These are phyloP conservation scores for Platycheirus albimanus DNA, from an alignment of 2,888 invertebrate species.

Conservation along the genomic window DNA sequence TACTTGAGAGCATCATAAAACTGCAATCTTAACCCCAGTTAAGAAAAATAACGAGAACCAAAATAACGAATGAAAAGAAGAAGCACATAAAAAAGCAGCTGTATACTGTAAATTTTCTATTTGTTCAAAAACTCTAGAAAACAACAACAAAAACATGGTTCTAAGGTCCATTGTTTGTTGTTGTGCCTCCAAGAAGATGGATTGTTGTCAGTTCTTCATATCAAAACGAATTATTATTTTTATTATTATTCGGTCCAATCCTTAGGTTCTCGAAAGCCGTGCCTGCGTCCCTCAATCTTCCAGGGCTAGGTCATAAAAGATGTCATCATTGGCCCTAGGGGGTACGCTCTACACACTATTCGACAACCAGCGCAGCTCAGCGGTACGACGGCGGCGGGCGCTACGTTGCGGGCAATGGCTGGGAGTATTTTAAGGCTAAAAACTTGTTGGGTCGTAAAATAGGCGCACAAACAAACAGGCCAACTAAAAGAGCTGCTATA, in stretches of 20 bases:
- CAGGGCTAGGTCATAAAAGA: constrained; percentile 68
- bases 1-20: constrained; percentile 54
- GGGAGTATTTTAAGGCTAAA: constrained; percentile 10
- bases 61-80: constrained; percentile 25
- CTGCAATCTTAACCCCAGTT: constrained; percentile 50
- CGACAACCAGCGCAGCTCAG: neutral
- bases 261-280: constrained; percentile 12
- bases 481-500: constrained; percentile 6
- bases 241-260: constrained; percentile 33
- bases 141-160: constrained; percentile 16
- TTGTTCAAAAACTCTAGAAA: constrained; percentile 33
- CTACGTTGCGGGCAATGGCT: neutral
- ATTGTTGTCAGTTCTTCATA: constrained; percentile 71
- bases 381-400: too few species aligned
- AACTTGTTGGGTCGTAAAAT: constrained; percentile 29
- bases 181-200: constrained; percentile 53
- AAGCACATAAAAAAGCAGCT: constrained; percentile 49
- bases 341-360: constrained; percentile 22
- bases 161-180: constrained; percentile 44
- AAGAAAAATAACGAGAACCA: constrained; percentile 57
- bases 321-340: constrained; percentile 62
- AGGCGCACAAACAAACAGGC: constrained; percentile 47
- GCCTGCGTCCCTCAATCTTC: constrained; percentile 43
- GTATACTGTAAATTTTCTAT: constrained; percentile 57
- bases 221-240: constrained; percentile 66